Evolutionary conservation across 2,797 vertebrate genomes (phyloP).

Genomic region (Pempheris klunzingeri): DNA sequence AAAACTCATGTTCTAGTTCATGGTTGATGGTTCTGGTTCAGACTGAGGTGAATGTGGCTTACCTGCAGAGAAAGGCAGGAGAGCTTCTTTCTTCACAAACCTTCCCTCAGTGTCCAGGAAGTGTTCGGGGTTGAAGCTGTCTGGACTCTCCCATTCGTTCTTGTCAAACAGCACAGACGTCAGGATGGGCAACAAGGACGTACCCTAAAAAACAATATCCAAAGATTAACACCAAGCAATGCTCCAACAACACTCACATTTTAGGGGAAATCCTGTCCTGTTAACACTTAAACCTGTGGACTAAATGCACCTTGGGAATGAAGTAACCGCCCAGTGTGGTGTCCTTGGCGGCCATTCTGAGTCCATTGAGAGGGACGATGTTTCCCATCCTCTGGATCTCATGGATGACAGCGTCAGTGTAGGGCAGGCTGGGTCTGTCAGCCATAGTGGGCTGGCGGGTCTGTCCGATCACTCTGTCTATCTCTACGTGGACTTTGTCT

Average conservation of each 20-base stretch:
- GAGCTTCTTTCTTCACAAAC: slow-evolving; percentile 84
- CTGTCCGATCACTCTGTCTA: slow-evolving; percentile 83
- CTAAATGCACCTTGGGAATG: slow-evolving; percentile 85
- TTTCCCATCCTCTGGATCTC: slow-evolving; percentile 86
- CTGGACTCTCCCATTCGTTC: slow-evolving; percentile 87
- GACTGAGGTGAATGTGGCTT: background rate
- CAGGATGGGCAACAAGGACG: slow-evolving; percentile 75
- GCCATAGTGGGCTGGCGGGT: slow-evolving; percentile 72
- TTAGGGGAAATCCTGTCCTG: background rate
- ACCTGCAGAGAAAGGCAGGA: slow-evolving; percentile 89
- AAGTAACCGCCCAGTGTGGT: slow-evolving; percentile 71
- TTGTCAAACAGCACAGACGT: slow-evolving; percentile 88
- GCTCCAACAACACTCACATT: background rate
- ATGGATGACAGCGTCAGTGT: slow-evolving; percentile 86
- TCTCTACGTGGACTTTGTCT: slow-evolving; percentile 88
- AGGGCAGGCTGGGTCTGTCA: slow-evolving; percentile 83
- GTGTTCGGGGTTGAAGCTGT: slow-evolving; percentile 88
- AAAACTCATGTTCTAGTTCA: background rate
- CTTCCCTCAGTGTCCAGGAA: slow-evolving; percentile 87
- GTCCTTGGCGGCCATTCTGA: slow-evolving; percentile 71
- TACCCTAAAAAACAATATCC: slow-evolving; percentile 25
- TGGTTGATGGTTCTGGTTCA: fast-evolving
- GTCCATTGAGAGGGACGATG: slow-evolving; percentile 74
- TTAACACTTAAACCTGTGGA: background rate
- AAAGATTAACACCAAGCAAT: background rate